A percentile compares a stretch with the other conserved stretches of the same genome.
phyloP scores from a whole-genome alignment of 2,888 invertebrate genomes.

The Cerastoderma edule region DNA sequence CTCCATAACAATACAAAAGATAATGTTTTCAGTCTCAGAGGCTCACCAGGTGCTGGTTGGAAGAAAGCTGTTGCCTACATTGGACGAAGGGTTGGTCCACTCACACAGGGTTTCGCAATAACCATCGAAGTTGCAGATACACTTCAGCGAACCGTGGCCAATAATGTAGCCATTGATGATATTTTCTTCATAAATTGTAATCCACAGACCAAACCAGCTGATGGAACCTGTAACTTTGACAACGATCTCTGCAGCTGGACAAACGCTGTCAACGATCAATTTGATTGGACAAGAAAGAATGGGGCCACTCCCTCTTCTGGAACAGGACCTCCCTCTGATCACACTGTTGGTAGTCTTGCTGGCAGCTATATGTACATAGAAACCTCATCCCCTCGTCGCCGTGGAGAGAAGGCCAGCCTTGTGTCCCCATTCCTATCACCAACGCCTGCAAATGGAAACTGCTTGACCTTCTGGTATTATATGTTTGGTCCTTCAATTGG shows the following conservation, averaged over 20 bases:
- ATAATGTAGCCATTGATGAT: conserved; percentile 80
- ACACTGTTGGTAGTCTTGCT: conserved; percentile 68
- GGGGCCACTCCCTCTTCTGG: conserved; percentile 68
- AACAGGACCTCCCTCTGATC: conserved; percentile 78
- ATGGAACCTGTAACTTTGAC: conserved; percentile 77
- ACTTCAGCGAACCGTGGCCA: conserved; percentile 51
- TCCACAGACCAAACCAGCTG: conserved; percentile 65
- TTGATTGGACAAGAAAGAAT: conserved; percentile 77
- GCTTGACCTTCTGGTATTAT: conserved; percentile 80
- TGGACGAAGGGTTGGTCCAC: conserved; percentile 62
- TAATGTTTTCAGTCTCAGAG: conserved; percentile 9
- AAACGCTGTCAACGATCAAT: conserved; percentile 69
- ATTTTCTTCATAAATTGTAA: conserved; percentile 75
- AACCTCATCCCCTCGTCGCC: conserved; percentile 85
- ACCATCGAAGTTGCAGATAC: conserved; percentile 61
- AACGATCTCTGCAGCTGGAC: conserved; percentile 75
- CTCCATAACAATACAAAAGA: conserved; percentile 28
- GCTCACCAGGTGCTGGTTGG: conserved; percentile 58
- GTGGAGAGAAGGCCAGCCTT: conserved; percentile 86
- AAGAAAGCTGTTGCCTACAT: conserved; percentile 61
- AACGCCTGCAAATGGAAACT: conserved; percentile 69
- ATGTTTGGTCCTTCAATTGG: conserved; percentile 79
- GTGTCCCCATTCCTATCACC: conserved; percentile 71
- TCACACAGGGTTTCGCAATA: conserved; percentile 51
- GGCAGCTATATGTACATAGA: conserved; percentile 74